Evolutionary conservation across 2,797 vertebrate species (phyloP).

Genomic region (Steatocranus sp.): DNA sequence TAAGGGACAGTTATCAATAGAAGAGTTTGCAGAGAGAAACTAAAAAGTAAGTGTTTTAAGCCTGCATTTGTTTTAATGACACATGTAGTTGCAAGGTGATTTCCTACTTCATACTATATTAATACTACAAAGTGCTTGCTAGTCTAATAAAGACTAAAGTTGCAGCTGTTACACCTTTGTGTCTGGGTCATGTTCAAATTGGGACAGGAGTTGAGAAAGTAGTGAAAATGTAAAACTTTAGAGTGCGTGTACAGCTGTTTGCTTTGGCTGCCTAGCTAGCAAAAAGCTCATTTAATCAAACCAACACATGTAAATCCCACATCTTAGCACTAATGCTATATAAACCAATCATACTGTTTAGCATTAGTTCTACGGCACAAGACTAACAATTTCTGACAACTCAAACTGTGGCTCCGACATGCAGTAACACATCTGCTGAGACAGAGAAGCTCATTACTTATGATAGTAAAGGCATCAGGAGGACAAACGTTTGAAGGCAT

Average conservation of each 20-base stretch:
- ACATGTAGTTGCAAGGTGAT: neutral
- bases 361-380: fast-evolving
- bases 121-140: neutral
- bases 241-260: neutral
- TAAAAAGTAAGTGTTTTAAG: neutral
- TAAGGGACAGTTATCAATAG: neutral
- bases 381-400: fast-evolving
- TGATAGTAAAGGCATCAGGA: neutral
- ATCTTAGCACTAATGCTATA: neutral
- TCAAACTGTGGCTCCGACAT: neutral
- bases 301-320: neutral
- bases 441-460: neutral
- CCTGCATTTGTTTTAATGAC: neutral
- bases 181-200: neutral
- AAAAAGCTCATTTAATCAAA: neutral
- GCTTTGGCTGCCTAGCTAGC: neutral
- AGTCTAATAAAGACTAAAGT: neutral
- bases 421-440: neutral
- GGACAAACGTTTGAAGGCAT: neutral
- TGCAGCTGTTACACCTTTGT: neutral
- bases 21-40: neutral
- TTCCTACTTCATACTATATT: neutral
- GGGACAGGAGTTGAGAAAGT: neutral
- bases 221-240: neutral
- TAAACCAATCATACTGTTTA: neutral